Percentiles rank a stretch among this genome's conserved stretches.
Conservation (phyloP, 2,113 vertebrate genomes). For the Lasiurus cinereus region DNA sequence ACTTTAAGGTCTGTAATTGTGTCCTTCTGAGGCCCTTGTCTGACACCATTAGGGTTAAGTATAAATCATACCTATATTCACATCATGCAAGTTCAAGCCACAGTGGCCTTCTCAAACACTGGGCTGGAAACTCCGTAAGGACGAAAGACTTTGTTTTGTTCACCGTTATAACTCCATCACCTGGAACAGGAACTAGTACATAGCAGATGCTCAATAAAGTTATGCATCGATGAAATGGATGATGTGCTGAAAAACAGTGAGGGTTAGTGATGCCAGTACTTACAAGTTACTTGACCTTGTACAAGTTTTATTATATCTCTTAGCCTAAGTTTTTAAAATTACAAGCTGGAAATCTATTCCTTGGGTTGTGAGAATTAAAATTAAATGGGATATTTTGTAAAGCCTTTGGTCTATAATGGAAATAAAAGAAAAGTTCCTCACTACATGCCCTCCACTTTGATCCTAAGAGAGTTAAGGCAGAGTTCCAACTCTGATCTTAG, state of each 20-base stretch:
- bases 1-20: background rate
- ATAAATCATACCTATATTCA: background rate
- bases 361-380: background rate
- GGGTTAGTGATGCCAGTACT: no score
- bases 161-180: background rate
- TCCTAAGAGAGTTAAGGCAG: background rate
- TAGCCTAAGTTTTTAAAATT: background rate
- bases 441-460: background rate
- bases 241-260: background rate
- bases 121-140: background rate
- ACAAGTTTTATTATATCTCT: background rate
- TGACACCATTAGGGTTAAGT: background rate
- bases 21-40: background rate
- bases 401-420: background rate
- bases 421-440: background rate
- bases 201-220: background rate
- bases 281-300: background rate
- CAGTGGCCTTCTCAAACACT: background rate
- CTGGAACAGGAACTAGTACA: background rate
- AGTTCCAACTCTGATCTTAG: background rate
- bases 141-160: background rate
- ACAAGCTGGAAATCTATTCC: background rate
- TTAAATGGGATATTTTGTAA: slow-evolving; percentile 13
- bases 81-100: no score
- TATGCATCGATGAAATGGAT: background rate